Percentiles rank a stretch among this genome's conserved stretches.
These are phyloP conservation scores for Lithophane socia DNA, from an alignment of 2,888 invertebrate species.

Conservation along the genomic window DNA sequence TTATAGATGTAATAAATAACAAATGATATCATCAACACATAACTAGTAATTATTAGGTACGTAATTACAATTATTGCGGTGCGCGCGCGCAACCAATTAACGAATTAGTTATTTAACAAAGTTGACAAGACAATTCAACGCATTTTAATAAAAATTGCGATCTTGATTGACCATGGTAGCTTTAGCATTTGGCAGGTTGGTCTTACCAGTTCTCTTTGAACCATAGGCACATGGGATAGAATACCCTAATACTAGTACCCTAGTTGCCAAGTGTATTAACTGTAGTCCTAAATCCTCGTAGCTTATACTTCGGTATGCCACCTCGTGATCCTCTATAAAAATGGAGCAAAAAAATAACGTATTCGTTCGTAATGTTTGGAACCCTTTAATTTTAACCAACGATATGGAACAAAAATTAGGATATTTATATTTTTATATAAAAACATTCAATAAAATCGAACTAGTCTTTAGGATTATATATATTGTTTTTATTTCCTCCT, in stretches of 20 bases:
- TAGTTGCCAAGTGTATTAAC: background rate
- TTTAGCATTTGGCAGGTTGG: background rate
- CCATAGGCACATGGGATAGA: background rate
- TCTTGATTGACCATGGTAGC: slow-evolving; percentile 11
- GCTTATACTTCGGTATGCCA: background rate
- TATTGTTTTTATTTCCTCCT: slow-evolving; percentile 38
- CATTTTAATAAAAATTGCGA: slow-evolving; percentile 5
- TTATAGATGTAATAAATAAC: background rate
- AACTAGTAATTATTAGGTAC: background rate
- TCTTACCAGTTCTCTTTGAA: background rate
- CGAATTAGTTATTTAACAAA: too few species aligned
- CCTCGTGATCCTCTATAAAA: background rate
- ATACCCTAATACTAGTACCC: too few species aligned
- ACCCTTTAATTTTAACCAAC: slow-evolving; percentile 35
- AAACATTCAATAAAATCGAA: slow-evolving; percentile 62
- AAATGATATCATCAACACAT: background rate
- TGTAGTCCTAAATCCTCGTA: too few species aligned
- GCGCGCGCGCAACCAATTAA: too few species aligned
- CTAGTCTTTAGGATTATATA: slow-evolving; percentile 64
- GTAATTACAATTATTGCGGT: too few species aligned
- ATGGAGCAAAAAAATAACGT: slow-evolving; percentile 7
- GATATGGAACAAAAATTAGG: slow-evolving; percentile 20
- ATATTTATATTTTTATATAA: slow-evolving; percentile 64
- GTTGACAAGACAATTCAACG: background rate
- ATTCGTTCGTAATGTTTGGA: slow-evolving; percentile 23